Evolutionary conservation across 2,888 invertebrate genomes (phyloP), one percentile per base, ranked within the genome.

Genomic region (Oxyteleia sp.): DNA sequence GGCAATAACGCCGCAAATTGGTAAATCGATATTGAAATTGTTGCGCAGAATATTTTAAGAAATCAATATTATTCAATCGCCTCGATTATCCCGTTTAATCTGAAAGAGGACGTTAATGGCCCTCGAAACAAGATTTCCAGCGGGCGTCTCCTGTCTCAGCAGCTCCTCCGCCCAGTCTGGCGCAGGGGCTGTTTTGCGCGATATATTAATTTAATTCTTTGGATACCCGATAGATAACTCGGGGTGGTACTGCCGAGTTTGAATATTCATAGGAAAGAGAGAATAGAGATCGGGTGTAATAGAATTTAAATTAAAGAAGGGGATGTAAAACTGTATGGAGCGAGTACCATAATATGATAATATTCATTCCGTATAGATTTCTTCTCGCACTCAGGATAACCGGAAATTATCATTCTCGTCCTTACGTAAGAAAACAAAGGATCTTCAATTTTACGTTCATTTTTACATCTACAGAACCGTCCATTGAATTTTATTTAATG

Each of bases 261-360:
- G 93, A 93, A 93, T 93, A 93, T 93, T 93, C 93, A 93, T 93
- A 91, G 92, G 90, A 92, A 93, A 92, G 92, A 92, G 92, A 91
- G 91, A 92, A 93, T 92, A 92, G 93, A 92, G 92, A 93, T 92
- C 93, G 93, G 90, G 87, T 90, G 91, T 93, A 93, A 93, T 93
- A 92, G 93, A 93, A 93, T 93, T 93, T 92, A 92, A 93, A 93
- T 92, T 91, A 92, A 92, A 92, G 90, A 91, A 90, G 89, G 90
- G 84, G 69, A 55, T 66, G 63, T 64, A 57, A 81, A 81, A 81
- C 35, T 61, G 68, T 26, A 45, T 11, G 29, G 20, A 8, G 15
- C 49, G 55, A 57, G 51, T 32, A 45, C 72, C 53, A 51, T 68
- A 41, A 78, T 72, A 78, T 66, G 59, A 81, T 82, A 63, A 82